Conservation (phyloP, 2,888 invertebrate species). For the Horisme vitalbata region DNA sequence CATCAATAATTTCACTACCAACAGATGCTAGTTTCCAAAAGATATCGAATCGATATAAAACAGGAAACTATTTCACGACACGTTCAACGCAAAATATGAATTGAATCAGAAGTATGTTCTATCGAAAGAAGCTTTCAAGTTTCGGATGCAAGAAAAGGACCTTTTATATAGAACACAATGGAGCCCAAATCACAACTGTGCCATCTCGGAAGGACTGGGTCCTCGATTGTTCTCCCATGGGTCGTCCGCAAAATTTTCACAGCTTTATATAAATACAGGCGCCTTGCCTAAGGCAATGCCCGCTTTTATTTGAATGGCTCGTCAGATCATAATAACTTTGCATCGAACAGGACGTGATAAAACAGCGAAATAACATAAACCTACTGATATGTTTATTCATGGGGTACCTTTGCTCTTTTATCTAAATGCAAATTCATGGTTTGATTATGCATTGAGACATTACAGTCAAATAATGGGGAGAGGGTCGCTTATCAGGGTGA, state of each 20-base stretch:
- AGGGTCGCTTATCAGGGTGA: slow-evolving; percentile 14
- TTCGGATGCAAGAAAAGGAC: slow-evolving; percentile 45
- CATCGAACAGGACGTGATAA: slow-evolving; percentile 35
- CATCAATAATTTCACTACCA: not conserved
- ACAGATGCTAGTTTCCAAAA: not conserved
- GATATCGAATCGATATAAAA: slow-evolving; percentile 6
- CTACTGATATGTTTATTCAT: slow-evolving; percentile 26
- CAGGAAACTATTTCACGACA: slow-evolving; percentile 12
- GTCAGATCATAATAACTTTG: slow-evolving; percentile 54
- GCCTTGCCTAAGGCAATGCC: slow-evolving; percentile 37
- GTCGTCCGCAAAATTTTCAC: slow-evolving; percentile 47
- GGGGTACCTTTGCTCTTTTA: slow-evolving; percentile 27
- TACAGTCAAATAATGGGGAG: slow-evolving; percentile 19
- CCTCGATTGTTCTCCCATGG: slow-evolving; percentile 48
- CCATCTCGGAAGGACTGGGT: slow-evolving; percentile 46
- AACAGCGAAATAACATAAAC: slow-evolving; percentile 35
- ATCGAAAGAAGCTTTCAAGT: slow-evolving; percentile 41
- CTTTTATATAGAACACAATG: slow-evolving; percentile 49
- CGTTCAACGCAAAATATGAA: slow-evolving; percentile 18
- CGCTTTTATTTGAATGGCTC: slow-evolving; percentile 51
- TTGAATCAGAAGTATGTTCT: slow-evolving; percentile 15
- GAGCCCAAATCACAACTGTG: slow-evolving; percentile 50
- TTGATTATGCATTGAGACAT: slow-evolving; percentile 31
- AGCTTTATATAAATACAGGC: slow-evolving; percentile 46
- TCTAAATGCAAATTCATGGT: slow-evolving; percentile 33